Evolutionary conservation across 2,113 vertebrate genomes (phyloP), one percentile per base, ranked within the genome.

Genomic region (Pygoscelis adeliae): DNA sequence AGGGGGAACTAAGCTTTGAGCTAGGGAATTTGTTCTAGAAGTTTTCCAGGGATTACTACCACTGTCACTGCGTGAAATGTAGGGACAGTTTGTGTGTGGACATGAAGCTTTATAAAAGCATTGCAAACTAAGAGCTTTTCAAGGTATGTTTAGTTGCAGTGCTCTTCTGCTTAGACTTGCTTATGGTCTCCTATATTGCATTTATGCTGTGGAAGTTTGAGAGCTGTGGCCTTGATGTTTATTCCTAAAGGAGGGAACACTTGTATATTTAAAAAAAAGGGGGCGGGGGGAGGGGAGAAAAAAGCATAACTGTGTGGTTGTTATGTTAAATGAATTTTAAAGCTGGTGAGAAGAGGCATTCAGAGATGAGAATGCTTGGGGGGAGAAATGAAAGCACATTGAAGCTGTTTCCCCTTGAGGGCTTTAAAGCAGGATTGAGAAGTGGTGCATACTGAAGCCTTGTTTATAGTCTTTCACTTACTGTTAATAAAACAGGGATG

Each of bases 381-480:
- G 82, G 82, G 66, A 90, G 92, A 86, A 93, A 92, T 83, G 94
- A 96, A 97, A 97, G 72, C 59, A 79, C 77, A 79, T 15, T 92
- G 85, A 87, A 92, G 91, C 87, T 61, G 29, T 76, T 90, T 93
- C 73, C 84, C 90, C 94, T 90, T 67, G 91, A 97, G 97, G 87
- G 95, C 89, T 92, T 94, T 74, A 83, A 83, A 70, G 58, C 93
- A 79, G 92, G 81, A 87, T 76, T 93, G 82, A 87, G 95, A 91
- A 97, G 87, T 86, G 94, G 94, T 93, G 95, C 93, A 96, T 96
- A 89, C 95, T 83, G 89, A 92, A 95, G 77, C 88, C 95, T 89
- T 93, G 93, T 97, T 96, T 97, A 97, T 96, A 88, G 79, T 90
- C 90, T 97, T 97, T 97, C 93, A 94, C 85, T 97, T 96, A 87